These are phyloP conservation scores for Meganola albula DNA, from an alignment of 2,888 invertebrate genomes.

Conservation along the genomic window DNA sequence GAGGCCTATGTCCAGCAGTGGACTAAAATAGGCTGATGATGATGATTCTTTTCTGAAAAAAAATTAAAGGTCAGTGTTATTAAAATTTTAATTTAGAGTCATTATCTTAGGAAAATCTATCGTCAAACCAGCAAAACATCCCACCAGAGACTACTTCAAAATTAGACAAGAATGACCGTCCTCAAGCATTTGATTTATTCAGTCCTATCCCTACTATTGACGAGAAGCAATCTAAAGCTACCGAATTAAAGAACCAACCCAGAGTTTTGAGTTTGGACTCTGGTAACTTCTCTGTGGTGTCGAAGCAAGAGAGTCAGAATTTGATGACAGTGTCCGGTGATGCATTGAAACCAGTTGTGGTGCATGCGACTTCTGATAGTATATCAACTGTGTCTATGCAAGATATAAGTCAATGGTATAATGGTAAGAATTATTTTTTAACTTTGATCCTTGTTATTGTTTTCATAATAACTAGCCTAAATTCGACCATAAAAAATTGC, in stretches of 20 bases:
- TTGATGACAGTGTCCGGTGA: slow-evolving; percentile 57
- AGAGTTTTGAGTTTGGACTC: slow-evolving; percentile 61
- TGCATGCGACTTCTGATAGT: slow-evolving; percentile 58
- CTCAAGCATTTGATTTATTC: slow-evolving; percentile 69
- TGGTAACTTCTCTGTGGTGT: slow-evolving; percentile 62
- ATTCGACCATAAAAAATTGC: no score
- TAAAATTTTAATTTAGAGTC: no score
- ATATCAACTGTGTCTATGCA: slow-evolving; percentile 75
- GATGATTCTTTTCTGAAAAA: no score
- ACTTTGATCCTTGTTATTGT: no score
- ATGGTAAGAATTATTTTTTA: slow-evolving; percentile 50
- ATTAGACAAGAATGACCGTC: slow-evolving; percentile 42
- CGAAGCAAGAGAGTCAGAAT: slow-evolving; percentile 52
- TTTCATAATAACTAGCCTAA: no score
- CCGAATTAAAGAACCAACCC: slow-evolving; percentile 51
- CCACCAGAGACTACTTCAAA: slow-evolving; percentile 26
- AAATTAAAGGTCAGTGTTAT: no score
- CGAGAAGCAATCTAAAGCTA: slow-evolving; percentile 58
- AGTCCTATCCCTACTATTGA: slow-evolving; percentile 70
- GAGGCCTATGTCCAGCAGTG: not conserved
- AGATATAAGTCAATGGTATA: slow-evolving; percentile 83
- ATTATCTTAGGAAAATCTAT: slow-evolving; percentile 50
- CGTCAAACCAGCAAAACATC: slow-evolving; percentile 29
- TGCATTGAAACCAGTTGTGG: slow-evolving; percentile 51
- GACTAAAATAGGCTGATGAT: no score